Conservation (phyloP, 2,888 invertebrate species). For the Zygogramma bicolorata region DNA sequence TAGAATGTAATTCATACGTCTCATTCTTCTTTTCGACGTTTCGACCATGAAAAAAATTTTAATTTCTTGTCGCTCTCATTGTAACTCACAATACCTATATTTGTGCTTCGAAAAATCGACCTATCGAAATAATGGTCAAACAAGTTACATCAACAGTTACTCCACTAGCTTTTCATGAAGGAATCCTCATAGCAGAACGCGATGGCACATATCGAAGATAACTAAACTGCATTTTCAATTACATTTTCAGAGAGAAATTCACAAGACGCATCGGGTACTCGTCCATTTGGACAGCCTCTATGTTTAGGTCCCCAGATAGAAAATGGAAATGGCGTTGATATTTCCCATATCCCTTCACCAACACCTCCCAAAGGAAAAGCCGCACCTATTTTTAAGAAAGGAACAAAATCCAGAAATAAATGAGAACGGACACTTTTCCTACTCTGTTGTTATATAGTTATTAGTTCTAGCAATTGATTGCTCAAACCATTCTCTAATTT, state of each 20-base stretch:
- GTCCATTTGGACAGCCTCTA: constrained; percentile 79
- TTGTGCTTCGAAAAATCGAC: neutral
- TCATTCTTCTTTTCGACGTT: too few relatives aligned
- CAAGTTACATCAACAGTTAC: neutral
- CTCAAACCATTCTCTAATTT: constrained; percentile 48
- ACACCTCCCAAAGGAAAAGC: constrained; percentile 61
- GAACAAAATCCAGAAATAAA: constrained; percentile 48
- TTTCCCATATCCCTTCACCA: constrained; percentile 60
- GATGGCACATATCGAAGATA: neutral
- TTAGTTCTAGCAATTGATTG: constrained; percentile 36
- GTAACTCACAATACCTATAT: too few relatives aligned
- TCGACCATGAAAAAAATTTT: too few relatives aligned
- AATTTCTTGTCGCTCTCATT: too few relatives aligned
- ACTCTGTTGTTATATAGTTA: constrained; percentile 32
- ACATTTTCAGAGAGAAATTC: constrained; percentile 64
- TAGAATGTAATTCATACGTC: too few relatives aligned
- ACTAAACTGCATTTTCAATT: constrained; percentile 34
- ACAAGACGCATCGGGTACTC: constrained; percentile 64
- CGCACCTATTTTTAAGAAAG: constrained; percentile 45
- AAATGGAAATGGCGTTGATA: constrained; percentile 62
- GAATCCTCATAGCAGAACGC: neutral
- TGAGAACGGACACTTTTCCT: constrained; percentile 21
- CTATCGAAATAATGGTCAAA: neutral
- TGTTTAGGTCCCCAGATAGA: constrained; percentile 70
- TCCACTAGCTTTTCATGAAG: neutral